A percentile compares a stretch with the other conserved stretches of the same genome.
phyloP scores from a whole-genome alignment of 1,140 invertebrate species.

The Drosophila erecta region DNA sequence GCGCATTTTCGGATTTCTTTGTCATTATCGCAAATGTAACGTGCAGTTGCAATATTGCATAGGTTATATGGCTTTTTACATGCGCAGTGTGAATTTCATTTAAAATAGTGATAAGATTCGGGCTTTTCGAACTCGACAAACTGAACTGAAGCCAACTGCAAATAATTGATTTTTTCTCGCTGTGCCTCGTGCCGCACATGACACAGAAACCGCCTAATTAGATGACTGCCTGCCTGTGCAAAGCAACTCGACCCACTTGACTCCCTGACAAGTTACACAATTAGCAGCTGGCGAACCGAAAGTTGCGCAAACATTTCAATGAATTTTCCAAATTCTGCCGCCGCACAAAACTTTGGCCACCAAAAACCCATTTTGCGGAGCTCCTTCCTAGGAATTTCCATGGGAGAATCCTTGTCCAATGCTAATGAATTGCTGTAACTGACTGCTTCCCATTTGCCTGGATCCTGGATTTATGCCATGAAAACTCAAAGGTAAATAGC shows the following conservation, averaged over 20 bases:
- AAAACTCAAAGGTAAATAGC: constrained; percentile 80
- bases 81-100: not conserved
- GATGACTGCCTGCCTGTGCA: constrained; percentile 64
- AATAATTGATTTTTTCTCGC: not conserved
- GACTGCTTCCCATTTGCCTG: constrained; percentile 49
- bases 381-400: not conserved
- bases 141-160: too few species aligned
- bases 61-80: too few species aligned
- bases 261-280: constrained; percentile 69
- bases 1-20: not conserved
- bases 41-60: not conserved
- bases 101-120: too few species aligned
- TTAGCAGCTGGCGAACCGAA: constrained; percentile 65
- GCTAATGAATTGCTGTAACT: constrained; percentile 80
- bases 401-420: constrained; percentile 24
- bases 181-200: constrained; percentile 14
- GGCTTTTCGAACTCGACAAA: too few species aligned
- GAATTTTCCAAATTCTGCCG: constrained; percentile 69
- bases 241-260: constrained; percentile 60
- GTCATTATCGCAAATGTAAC: not conserved
- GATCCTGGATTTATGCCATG: constrained; percentile 75
- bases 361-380: constrained; percentile 30
- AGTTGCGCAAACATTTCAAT: constrained; percentile 77
- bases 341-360: constrained; percentile 54
- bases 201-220: constrained; percentile 66